These are phyloP conservation scores for Balanococcus diminutus DNA, from an alignment of 2,888 invertebrate genomes.

Conservation along the genomic window DNA sequence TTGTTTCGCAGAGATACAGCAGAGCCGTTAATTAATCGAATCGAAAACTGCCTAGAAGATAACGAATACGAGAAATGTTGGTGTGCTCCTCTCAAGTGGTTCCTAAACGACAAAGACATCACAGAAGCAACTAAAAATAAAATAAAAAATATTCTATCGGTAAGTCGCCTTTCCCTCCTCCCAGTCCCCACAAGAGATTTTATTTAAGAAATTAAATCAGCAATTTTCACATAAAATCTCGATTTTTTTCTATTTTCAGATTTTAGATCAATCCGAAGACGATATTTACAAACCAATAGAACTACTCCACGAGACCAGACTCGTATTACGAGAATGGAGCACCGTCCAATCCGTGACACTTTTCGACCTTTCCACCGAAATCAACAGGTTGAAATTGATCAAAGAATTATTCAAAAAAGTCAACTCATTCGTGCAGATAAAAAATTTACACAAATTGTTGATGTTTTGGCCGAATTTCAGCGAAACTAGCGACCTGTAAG, in stretches of 20 bases:
- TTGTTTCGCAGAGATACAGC: not conserved
- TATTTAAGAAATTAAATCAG: too few relatives aligned
- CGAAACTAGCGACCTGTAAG: not conserved
- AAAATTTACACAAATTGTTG: constrained; percentile 4
- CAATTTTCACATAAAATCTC: not conserved
- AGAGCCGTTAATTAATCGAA: constrained; percentile 4
- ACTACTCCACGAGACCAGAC: constrained; percentile 30
- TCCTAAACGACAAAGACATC: constrained; percentile 2
- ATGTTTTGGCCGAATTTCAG: constrained; percentile 22
- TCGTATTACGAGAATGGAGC: constrained; percentile 40
- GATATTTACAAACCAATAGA: constrained; percentile 42
- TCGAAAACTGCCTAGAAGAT: constrained; percentile 49
- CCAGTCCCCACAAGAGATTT: too few relatives aligned
- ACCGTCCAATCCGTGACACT: constrained; percentile 15
- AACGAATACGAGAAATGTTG: constrained; percentile 50
- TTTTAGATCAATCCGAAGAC: constrained; percentile 3
- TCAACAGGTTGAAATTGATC: not conserved
- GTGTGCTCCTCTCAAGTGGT: constrained; percentile 28
- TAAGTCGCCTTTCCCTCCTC: too few relatives aligned
- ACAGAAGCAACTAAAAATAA: not conserved
- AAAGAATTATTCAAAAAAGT: not conserved
- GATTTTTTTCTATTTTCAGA: not conserved
- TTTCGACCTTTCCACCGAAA: constrained; percentile 24
- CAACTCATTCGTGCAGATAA: not conserved
- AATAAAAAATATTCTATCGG: constrained; percentile 41